phyloP scores from a whole-genome alignment of 2,113 vertebrate species.

The Macrotus californicus region DNA sequence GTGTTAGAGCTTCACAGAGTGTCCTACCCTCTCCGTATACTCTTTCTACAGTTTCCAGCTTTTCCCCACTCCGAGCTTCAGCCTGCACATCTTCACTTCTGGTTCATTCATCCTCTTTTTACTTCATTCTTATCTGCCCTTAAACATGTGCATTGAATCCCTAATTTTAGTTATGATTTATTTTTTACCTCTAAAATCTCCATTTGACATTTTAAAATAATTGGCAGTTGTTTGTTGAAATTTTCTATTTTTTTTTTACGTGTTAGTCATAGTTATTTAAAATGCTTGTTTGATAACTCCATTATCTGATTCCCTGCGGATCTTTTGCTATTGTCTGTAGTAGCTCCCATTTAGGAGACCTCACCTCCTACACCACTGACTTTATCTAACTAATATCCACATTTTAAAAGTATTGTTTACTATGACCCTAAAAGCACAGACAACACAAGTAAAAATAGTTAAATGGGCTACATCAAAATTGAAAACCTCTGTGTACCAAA shows the following conservation, averaged over 20 bases:
- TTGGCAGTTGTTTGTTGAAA: neutral
- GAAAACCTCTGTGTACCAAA: neutral
- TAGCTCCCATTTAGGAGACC: neutral
- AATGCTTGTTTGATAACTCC: neutral
- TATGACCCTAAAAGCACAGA: neutral
- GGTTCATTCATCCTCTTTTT: neutral
- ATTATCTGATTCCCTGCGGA: neutral
- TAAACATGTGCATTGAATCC: neutral
- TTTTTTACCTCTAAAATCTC: neutral
- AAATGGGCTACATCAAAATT: neutral
- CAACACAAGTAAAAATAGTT: neutral
- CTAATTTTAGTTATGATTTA: neutral
- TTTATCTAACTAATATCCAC: neutral
- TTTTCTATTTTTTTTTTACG: neutral
- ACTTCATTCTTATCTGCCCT: neutral
- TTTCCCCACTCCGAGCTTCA: neutral
- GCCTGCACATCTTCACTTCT: neutral
- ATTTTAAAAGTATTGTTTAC: neutral
- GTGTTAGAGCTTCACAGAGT: neutral
- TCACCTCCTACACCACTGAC: neutral
- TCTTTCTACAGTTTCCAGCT: neutral
- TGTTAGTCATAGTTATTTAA: neutral
- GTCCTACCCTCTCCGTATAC: neutral
- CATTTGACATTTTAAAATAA: neutral
- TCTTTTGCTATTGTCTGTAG: neutral